Base-by-base conservation (phyloP, 2,888 invertebrate genomes). In the Watsonalla binaria region DNA sequence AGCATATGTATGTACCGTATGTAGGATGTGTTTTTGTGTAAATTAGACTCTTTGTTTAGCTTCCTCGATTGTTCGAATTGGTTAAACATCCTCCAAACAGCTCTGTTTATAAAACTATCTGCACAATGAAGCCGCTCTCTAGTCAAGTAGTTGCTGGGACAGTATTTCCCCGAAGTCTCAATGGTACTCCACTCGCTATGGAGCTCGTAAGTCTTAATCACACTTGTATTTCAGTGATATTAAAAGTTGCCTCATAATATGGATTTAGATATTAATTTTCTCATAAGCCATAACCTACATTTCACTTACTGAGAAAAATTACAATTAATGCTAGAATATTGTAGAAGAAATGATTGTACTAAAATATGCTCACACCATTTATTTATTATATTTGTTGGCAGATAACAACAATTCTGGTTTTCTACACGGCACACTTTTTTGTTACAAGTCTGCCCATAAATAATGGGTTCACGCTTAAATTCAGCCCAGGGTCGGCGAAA, bases 381-480 rank as follows among this genome's bases (percentile, higher is more conserved):
- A n/a, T n/a, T n/a, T n/a, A n/a, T n/a, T n/a, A n/a, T n/a, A 53
- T 49, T 53, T 54, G 48, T 59, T 72, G 66, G 37, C 76, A 81
- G 80, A 55, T 74, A 24, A 59, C 66, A 46, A 52, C 54, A 34
- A 51, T 76, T 35, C 49, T 74, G 15, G 54, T 71, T 48, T 51
- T 76, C 37, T 60, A 57, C 42, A 59, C 64, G 46, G 59, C 65
- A 42, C 56, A 67, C 47, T 58, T 60, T 54, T 45, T 63, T 9
- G 67, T 65, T 42, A 58, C 70, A 56, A 62, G 78, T 55, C 65
- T 70, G 14, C 81, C 86, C 1, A 77, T 84, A 59, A 76, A 78
- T 46, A 81, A 82, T 59, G 82, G 82, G 47, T 76, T 82, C 51
- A 76, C 72, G 52, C 54, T 82, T 5, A 82, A 79, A 56, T 78